Conservation (phyloP, 2,888 invertebrate genomes). For the Drosophila pseudotalamancana region DNA sequence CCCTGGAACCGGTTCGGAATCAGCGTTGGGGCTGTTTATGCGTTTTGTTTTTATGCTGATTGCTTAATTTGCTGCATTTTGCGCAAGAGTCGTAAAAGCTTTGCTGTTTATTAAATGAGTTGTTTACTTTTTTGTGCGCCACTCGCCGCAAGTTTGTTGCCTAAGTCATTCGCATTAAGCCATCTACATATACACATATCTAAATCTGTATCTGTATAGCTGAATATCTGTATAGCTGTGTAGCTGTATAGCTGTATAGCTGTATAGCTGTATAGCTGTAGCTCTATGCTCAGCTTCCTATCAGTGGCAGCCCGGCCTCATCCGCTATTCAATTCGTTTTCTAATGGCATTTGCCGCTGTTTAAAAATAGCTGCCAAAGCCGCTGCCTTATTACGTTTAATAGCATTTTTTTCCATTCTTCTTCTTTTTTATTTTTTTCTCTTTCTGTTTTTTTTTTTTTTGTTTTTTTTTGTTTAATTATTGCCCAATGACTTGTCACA, state of each 20-base stretch:
- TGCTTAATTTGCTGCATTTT: constrained; percentile 80
- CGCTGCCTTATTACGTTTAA: constrained; percentile 77
- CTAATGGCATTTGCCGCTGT: constrained; percentile 46
- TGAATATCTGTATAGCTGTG: no score
- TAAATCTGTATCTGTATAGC: no score
- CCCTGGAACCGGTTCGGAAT: constrained; percentile 50
- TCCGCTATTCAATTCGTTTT: constrained; percentile 47
- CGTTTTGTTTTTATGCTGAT: constrained; percentile 77
- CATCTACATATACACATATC: no score
- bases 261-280: no score
- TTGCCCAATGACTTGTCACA: constrained; percentile 80
- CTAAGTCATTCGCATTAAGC: constrained; percentile 74
- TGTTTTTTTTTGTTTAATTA: constrained; percentile 73
- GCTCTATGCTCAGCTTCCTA: constrained; percentile 6
- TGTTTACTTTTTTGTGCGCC: constrained; percentile 50
- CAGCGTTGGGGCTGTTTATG: constrained; percentile 52
- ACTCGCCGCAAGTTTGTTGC: constrained; percentile 75
- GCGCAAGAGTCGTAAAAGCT: constrained; percentile 69
- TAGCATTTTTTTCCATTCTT: constrained; percentile 55
- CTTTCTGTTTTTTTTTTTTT: constrained; percentile 14
- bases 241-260: no score
- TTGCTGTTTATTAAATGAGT: constrained; percentile 60
- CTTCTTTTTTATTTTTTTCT: constrained; percentile 31
- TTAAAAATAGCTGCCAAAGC: constrained; percentile 58
- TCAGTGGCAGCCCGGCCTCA: constrained; percentile 22